Evolutionary conservation across 2,888 invertebrate genomes (phyloP).

Genomic region (Drosophila fungiperda): DNA sequence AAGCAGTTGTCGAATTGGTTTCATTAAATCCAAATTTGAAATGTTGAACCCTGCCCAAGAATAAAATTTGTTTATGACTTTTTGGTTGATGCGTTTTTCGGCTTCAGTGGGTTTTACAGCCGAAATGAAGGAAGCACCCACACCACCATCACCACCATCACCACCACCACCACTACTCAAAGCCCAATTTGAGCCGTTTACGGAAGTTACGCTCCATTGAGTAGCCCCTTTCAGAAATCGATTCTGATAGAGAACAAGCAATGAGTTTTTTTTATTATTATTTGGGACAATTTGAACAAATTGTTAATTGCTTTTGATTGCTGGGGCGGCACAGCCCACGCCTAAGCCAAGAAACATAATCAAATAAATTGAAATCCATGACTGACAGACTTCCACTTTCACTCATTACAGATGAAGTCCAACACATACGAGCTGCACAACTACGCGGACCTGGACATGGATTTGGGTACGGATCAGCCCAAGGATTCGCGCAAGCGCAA

Average conservation of each 20-base stretch:
- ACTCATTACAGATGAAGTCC: conserved; percentile 71
- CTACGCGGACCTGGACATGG: conserved; percentile 70
- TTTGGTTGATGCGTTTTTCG: conserved; percentile 73
- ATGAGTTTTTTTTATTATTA: conserved; percentile 16
- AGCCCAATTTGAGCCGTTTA: conserved; percentile 64
- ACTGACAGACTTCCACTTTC: conserved; percentile 36
- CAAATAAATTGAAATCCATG: conserved; percentile 25
- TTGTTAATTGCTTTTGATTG: conserved; percentile 74
- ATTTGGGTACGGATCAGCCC: conserved; percentile 25
- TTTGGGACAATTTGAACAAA: conserved; percentile 59
- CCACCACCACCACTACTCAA: conserved; percentile 33
- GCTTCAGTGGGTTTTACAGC: conserved; percentile 72
- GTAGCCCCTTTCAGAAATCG: conserved; percentile 31
- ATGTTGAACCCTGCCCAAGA: conserved; percentile 47
- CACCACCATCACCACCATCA: conserved; percentile 31
- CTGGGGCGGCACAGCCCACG: conserved; percentile 59
- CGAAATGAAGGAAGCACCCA: conserved; percentile 59
- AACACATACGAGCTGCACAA: conserved; percentile 75
- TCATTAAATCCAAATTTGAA: conserved; percentile 44
- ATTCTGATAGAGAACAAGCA: conserved; percentile 25
- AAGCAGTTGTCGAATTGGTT: conserved; percentile 22
- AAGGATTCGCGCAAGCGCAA: conserved; percentile 64
- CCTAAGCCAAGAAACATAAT: conserved; percentile 20
- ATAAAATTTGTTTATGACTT: conserved; percentile 58
- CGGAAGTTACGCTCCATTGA: conserved; percentile 70